phyloP scores from a whole-genome alignment of 2,797 vertebrate genomes.

The Falco concolor region DNA sequence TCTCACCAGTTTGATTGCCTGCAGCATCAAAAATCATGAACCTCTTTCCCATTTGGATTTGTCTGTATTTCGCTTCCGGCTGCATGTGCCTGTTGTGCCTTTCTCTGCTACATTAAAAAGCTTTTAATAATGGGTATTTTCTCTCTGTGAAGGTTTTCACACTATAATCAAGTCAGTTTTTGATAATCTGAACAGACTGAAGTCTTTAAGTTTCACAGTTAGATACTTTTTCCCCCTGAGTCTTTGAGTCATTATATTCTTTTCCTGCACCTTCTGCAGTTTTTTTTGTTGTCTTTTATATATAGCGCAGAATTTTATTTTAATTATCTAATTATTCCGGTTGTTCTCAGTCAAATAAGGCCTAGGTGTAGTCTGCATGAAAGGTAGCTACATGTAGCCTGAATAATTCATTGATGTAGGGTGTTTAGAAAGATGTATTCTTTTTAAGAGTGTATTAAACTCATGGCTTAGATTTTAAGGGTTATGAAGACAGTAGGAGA shows the following conservation, averaged over 20 bases:
- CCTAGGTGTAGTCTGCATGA: neutral
- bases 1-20: neutral
- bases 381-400: accelerated
- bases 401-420: neutral
- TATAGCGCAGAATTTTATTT: neutral
- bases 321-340: neutral
- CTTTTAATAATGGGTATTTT: slow-evolving; percentile 43
- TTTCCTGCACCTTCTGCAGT: neutral
- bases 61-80: slow-evolving; percentile 20
- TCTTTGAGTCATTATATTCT: neutral
- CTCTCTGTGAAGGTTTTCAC: neutral
- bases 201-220: slow-evolving; percentile 23
- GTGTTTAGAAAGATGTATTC: neutral
- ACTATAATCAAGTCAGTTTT: slow-evolving; percentile 32
- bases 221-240: neutral
- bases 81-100: slow-evolving; percentile 10
- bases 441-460: neutral
- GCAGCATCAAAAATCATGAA: neutral
- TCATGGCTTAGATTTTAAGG: neutral
- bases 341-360: neutral
- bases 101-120: slow-evolving; percentile 5
- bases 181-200: slow-evolving; percentile 24
- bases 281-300: neutral
- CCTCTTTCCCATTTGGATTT: neutral
- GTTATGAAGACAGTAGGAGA: neutral